These are phyloP conservation scores for Orius insidiosus DNA, from an alignment of 1,140 invertebrate genomes.

Conservation along the genomic window DNA sequence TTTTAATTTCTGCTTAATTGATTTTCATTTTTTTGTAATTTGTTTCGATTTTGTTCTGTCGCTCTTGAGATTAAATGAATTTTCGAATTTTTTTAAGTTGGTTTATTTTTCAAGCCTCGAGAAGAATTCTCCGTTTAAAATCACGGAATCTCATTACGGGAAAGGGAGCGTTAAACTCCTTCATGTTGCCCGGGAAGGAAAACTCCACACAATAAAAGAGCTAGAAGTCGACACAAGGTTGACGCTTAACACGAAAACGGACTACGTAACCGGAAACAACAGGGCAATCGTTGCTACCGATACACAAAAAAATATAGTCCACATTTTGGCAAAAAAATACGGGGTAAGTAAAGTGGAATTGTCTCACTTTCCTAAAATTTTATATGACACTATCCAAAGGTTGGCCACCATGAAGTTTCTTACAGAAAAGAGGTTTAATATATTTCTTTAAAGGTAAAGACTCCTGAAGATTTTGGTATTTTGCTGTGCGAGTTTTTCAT, in stretches of 20 bases:
- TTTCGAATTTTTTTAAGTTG: too few relatives aligned
- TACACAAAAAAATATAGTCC: conserved; percentile 68
- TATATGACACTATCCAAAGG: too few relatives aligned
- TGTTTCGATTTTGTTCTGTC: too few relatives aligned
- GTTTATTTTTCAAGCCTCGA: too few relatives aligned
- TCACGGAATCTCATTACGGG: conserved; percentile 33
- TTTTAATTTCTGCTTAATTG: too few relatives aligned
- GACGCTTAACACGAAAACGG: conserved; percentile 44
- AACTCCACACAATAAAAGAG: conserved; percentile 47
- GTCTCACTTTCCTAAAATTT: too few relatives aligned
- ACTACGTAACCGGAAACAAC: conserved; percentile 46
- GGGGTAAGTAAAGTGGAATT: conserved; percentile 29
- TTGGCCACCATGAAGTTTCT: too few relatives aligned
- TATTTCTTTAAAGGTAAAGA: conserved; percentile 30
- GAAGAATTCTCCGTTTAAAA: not conserved
- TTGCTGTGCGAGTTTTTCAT: conserved; percentile 51
- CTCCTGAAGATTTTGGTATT: conserved; percentile 53
- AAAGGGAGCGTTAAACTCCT: conserved; percentile 55
- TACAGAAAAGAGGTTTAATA: too few relatives aligned
- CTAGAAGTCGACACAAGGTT: conserved; percentile 53
- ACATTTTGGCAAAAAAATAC: conserved; percentile 54
- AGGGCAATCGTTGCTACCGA: conserved; percentile 60
- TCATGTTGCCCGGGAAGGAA: conserved; percentile 42
- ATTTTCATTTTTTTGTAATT: too few relatives aligned
- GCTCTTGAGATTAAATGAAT: too few relatives aligned